These are phyloP conservation scores for Athene cunicularia DNA, from an alignment of 2,113 vertebrate genomes.

Conservation along the genomic window DNA sequence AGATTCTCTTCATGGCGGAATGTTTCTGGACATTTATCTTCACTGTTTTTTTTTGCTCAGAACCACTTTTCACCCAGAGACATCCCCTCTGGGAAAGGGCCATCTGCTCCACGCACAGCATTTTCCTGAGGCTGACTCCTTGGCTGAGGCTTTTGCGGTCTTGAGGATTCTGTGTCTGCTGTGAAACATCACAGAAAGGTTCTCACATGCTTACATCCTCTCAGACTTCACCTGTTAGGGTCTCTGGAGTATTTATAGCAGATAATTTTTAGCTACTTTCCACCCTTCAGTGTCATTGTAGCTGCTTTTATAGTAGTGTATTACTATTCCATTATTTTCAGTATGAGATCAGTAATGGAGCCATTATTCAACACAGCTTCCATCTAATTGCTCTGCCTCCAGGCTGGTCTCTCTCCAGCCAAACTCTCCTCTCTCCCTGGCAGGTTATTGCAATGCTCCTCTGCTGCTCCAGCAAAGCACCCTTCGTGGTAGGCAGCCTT, in stretches of 20 bases:
- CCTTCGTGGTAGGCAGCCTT: not conserved
- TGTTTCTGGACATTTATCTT: not conserved
- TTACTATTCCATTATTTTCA: not conserved
- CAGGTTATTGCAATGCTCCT: accelerated
- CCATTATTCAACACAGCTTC: not conserved
- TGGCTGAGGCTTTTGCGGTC: not conserved
- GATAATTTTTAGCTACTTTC: not conserved
- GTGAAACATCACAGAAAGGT: not conserved
- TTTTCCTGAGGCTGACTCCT: not conserved
- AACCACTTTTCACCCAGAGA: not conserved
- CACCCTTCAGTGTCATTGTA: not conserved
- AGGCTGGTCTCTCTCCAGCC: not conserved
- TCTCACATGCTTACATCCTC: not conserved
- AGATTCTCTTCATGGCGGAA: not conserved
- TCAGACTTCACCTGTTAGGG: not conserved
- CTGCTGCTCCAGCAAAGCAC: too few species aligned
- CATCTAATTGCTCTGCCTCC: not conserved
- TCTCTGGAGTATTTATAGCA: not conserved
- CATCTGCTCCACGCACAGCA: accelerated
- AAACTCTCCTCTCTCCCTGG: not conserved
- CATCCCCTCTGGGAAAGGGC: not conserved
- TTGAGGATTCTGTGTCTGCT: not conserved
- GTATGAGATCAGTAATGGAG: not conserved
- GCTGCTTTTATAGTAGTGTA: not conserved
- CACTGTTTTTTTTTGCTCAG: not conserved